Evolutionary conservation across 2,113 vertebrate species (phyloP).

Genomic region (Peromyscus leucopus): DNA sequence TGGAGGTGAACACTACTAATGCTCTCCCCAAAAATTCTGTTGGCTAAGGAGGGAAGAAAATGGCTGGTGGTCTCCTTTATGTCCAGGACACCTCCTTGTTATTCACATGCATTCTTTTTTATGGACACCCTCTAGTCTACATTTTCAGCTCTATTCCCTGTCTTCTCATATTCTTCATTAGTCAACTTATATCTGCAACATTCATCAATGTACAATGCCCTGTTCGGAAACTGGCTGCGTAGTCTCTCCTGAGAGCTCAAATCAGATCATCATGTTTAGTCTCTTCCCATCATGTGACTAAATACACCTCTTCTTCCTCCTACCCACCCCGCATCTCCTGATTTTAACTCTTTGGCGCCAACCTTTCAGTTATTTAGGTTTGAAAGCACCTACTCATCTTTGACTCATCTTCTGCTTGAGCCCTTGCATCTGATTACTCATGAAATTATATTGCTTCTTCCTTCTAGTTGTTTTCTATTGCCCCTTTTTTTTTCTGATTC

Average conservation of each 20-base stretch:
- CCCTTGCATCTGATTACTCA: constrained; percentile 63
- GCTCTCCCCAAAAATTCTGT: neutral
- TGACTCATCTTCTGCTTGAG: constrained; percentile 70
- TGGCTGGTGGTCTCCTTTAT: neutral
- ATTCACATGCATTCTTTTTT: neutral
- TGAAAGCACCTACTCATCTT: constrained; percentile 67
- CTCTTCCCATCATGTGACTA: neutral
- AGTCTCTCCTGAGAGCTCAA: neutral
- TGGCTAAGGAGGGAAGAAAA: neutral
- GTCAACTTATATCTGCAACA: neutral
- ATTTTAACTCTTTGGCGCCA: neutral
- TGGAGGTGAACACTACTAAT: neutral
- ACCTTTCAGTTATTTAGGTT: neutral
- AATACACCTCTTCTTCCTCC: neutral
- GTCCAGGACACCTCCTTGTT: neutral
- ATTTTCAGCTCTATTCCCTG: neutral
- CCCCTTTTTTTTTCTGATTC: constrained; percentile 59
- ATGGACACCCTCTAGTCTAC: neutral
- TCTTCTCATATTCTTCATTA: neutral
- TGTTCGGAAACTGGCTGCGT: neutral
- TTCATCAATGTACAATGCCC: neutral
- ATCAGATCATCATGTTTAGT: neutral
- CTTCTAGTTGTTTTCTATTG: constrained; percentile 18
- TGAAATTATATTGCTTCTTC: constrained; percentile 26
- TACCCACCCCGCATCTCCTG: neutral